Base-by-base conservation (phyloP, 2,888 invertebrate species). In the Eristalinus sepulchralis region DNA sequence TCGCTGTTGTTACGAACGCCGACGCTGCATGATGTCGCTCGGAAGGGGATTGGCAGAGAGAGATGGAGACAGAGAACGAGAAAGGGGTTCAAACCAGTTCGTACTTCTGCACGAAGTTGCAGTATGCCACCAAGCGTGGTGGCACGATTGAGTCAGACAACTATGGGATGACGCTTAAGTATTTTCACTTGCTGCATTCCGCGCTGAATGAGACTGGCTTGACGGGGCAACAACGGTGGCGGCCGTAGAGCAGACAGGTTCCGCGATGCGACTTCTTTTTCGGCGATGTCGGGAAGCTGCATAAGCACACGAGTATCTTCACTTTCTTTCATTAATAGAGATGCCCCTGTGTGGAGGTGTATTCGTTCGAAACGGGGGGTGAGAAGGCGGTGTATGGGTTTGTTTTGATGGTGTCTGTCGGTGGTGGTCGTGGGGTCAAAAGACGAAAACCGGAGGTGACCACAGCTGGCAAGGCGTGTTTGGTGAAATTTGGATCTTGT, bases 151-250 rank as follows among this genome's bases (percentile, higher is more conserved):
- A 80, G 80, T 80, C 76, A 80, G 76, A 39, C 64, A 1, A 57
- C 57, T 57, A 57, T 62, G 64, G 70, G 70, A 83, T 76, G 84
- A 66, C 66, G 70, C 60, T 84, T 20, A 66, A 71, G 34, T 77
- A 82, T 73, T 85, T 85, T 85, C 85, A 85, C 85, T 85, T 85
- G 85, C 39, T 78, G 85, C 82, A 85, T 85, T 85, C 85, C 81
- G 73, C 47, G 47, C 39, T 39, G 39, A n/a, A 73, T 68, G 63
- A 63, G 73, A 62, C 62, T 67, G 36, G 59, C 20, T 22, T 55
- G 27, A 27, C 27, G 27, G 27, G 27, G 27, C 27, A 27, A 27
- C 27, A 27, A 5, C 27, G 5, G 27, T 27, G 55, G 11, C 10
- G 63, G 27, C 33, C 34, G 33, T 27, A 1, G 17, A 31, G 63